Percentiles rank a stretch among this genome's conserved stretches.
phyloP scores from a whole-genome alignment of 2,113 vertebrate genomes.

The Boulengeromyrus knoepffleri region DNA sequence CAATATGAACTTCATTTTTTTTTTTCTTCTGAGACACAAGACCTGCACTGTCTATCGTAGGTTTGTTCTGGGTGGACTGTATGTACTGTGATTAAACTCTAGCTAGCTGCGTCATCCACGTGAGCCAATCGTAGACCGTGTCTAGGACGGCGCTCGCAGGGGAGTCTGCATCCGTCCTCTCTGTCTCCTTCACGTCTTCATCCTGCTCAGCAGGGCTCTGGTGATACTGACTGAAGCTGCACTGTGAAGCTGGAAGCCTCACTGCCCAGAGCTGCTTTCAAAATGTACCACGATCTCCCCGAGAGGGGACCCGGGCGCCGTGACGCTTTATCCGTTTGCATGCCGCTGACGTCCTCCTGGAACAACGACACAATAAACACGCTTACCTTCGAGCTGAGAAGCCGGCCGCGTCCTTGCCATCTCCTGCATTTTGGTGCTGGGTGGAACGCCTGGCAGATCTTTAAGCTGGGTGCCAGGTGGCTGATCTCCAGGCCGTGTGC shows the following conservation, averaged over 20 bases:
- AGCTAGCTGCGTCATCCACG: slow-evolving; percentile 63
- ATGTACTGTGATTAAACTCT: slow-evolving; percentile 63
- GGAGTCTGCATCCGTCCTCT: slow-evolving; percentile 55
- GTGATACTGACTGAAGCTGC: slow-evolving; percentile 54
- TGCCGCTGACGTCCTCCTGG: slow-evolving; percentile 73
- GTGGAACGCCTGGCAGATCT: neutral
- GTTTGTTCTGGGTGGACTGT: slow-evolving; percentile 55
- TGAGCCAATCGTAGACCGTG: slow-evolving; percentile 60
- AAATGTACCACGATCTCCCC: slow-evolving; percentile 50
- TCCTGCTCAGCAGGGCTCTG: slow-evolving; percentile 56
- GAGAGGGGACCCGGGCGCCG: slow-evolving; percentile 54
- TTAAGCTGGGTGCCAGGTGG: neutral
- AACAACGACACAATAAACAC: slow-evolving; percentile 51
- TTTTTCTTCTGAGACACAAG: slow-evolving; percentile 42
- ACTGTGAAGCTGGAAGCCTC: slow-evolving; percentile 87
- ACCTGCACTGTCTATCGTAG: neutral
- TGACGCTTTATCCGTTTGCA: slow-evolving; percentile 72
- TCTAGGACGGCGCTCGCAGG: slow-evolving; percentile 61
- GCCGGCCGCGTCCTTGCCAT: neutral
- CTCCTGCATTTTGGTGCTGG: neutral
- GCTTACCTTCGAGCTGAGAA: slow-evolving; percentile 15
- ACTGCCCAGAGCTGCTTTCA: slow-evolving; percentile 64
- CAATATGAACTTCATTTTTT: slow-evolving; percentile 43
- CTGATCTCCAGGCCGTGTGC: neutral
- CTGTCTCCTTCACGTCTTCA: slow-evolving; percentile 52